phyloP scores from a whole-genome alignment of 2,797 vertebrate species.

The Gymnothorax reevesii region DNA sequence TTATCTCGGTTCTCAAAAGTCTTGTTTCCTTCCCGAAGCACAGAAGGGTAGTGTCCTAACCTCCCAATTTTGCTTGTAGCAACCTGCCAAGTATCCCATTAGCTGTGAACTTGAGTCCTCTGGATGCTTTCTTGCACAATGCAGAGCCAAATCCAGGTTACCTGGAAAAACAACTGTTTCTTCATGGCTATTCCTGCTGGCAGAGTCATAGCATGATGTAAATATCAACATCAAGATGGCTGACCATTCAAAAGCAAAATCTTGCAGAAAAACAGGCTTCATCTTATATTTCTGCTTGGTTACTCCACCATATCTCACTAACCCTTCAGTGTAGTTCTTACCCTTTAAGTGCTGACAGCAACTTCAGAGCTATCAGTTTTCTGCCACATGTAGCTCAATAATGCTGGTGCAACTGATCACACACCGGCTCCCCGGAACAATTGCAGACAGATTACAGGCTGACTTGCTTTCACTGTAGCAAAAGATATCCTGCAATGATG shows the following conservation, averaged over 20 bases:
- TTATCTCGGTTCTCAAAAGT: neutral
- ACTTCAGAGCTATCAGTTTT: neutral
- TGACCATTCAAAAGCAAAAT: neutral
- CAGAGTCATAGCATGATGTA: neutral
- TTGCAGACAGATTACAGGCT: no score
- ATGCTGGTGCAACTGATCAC: neutral
- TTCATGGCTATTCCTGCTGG: neutral
- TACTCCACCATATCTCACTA: neutral
- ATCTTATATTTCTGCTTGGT: neutral
- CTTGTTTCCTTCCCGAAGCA: neutral
- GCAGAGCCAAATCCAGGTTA: neutral
- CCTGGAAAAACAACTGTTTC: neutral
- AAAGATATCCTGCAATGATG: no score
- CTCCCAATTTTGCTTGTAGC: neutral
- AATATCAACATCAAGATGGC: neutral
- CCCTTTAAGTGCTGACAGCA: neutral
- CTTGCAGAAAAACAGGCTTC: neutral
- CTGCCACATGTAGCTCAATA: neutral
- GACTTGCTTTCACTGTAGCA: no score
- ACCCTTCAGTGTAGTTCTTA: neutral
- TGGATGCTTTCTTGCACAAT: neutral
- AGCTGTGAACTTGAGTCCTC: neutral
- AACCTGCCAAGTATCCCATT: neutral
- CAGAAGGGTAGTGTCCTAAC: neutral
- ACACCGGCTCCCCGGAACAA: no score